These are phyloP conservation scores for Melanotaenia maccullochi DNA, from an alignment of 2,797 vertebrate genomes.

Conservation along the genomic window DNA sequence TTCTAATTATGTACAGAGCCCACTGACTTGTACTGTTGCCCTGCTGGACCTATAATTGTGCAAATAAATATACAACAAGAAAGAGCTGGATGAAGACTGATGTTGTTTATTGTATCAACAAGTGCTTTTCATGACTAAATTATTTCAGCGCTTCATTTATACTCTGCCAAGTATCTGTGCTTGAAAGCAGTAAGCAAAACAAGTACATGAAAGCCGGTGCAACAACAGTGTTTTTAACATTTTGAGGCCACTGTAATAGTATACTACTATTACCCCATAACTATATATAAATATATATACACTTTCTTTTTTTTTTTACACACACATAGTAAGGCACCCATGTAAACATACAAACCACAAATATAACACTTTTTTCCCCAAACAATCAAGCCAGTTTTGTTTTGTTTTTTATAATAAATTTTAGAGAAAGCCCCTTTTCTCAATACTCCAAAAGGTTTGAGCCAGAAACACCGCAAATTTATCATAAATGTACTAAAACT, in stretches of 20 bases:
- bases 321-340: background rate
- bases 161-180: constrained; percentile 28
- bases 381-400: background rate
- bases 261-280: background rate
- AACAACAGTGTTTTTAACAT: background rate
- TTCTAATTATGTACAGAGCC: background rate
- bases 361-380: background rate
- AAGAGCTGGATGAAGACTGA: constrained; percentile 13
- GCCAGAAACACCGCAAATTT: background rate
- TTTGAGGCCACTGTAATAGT: too few relatives aligned
- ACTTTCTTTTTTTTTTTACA: background rate
- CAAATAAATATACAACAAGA: constrained; percentile 39
- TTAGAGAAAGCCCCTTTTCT: background rate
- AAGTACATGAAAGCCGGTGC: constrained; percentile 4
- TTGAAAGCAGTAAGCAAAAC: constrained; percentile 9
- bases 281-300: background rate
- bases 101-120: constrained; percentile 58
- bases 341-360: constrained; percentile 1
- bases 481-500: background rate
- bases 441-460: background rate
- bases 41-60: constrained; percentile 12
- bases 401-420: background rate
- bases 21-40: constrained; percentile 13
- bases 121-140: constrained; percentile 50
- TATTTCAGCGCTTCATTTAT: constrained; percentile 22